A percentile compares a stretch with the other conserved stretches of the same genome.
Conservation (phyloP, 2,113 vertebrate genomes). For the Tenebrosternarchus preto region DNA sequence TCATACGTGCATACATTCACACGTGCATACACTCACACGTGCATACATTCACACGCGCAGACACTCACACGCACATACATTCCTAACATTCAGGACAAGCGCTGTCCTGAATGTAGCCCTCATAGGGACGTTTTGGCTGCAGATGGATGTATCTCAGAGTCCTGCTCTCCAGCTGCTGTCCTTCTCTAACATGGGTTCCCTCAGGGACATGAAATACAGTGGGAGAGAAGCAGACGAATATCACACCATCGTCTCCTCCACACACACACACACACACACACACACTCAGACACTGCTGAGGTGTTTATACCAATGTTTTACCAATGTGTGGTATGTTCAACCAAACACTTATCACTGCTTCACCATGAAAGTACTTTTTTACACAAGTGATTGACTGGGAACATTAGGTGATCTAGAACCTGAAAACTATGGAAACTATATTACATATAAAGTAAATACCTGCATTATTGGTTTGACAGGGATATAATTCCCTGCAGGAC, state of each 20-base stretch:
- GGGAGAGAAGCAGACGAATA: neutral
- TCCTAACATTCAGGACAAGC: too few relatives aligned
- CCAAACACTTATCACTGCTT: slow-evolving; percentile 27
- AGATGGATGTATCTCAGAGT: too few relatives aligned
- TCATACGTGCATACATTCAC: too few relatives aligned
- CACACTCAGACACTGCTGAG: slow-evolving; percentile 3
- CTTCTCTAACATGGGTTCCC: neutral
- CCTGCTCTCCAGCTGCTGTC: too few relatives aligned
- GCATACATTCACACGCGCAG: neutral
- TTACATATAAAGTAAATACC: too few relatives aligned
- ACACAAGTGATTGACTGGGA: slow-evolving; percentile 25
- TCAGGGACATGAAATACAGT: slow-evolving; percentile 27
- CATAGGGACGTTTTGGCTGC: too few relatives aligned
- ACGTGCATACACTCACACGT: too few relatives aligned
- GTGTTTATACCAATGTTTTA: slow-evolving; percentile 39
- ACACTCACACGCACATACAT: neutral
- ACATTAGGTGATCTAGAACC: neutral
- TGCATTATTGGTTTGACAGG: too few relatives aligned
- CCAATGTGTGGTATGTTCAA: slow-evolving; percentile 34
- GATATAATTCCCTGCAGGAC: too few relatives aligned
- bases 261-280: too few relatives aligned
- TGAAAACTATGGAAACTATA: too few relatives aligned
- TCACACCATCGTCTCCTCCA: too few relatives aligned
- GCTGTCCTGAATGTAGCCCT: neutral
- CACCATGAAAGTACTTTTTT: slow-evolving; percentile 8